Base-by-base conservation (phyloP, 2,113 vertebrate genomes). In the Nerophis lumbriciformis region DNA sequence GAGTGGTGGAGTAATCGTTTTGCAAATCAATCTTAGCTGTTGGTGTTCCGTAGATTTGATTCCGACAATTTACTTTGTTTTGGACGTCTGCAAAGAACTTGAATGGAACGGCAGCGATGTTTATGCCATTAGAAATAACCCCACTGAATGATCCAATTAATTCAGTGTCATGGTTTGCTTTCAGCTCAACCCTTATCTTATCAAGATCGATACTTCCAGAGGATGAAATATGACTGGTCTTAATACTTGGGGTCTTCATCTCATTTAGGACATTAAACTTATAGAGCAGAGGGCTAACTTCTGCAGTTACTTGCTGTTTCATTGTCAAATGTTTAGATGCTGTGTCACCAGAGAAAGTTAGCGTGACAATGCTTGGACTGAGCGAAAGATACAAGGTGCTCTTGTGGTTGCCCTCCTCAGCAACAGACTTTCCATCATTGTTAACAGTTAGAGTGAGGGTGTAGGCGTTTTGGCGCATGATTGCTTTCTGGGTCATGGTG, bases 1-100 rank as follows among this genome's bases (percentile, higher is more conserved):
- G 73, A 35, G 74, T 73, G 57, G 92, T 80, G 1, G 83, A 81
- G 42, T 95, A 94, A 70, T 95, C 92, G 85, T 94, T 96, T 69
- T 92, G 82, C 62, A 95, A 86, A 35, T 96, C 94, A 69, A 97
- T 84, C 75, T 96, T 96, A 11, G 92, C 92, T 36, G 79, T 87
- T 44, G 93, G 37, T 63, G 69, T 85, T 55, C 93, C 79, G 28
- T 89, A 87, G 45, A 93, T 81, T 63, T 78, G 87, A 49, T 94
- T 77, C 88, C 93, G 94, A 68, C 88, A 55, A 76, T 93, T 95
- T 60, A 89, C 92, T 63, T 91, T 91, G 72, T 95, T 95, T 66
- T 90, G 89, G 65, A 91, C 85, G 62, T 89, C 88, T n/a, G 90
- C 57, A 35, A 53, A 66, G 57, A 94, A 66, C 75, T 93, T 86